Evolutionary conservation across 1,140 invertebrate species (phyloP).

Genomic region (Mamestra configurata): DNA sequence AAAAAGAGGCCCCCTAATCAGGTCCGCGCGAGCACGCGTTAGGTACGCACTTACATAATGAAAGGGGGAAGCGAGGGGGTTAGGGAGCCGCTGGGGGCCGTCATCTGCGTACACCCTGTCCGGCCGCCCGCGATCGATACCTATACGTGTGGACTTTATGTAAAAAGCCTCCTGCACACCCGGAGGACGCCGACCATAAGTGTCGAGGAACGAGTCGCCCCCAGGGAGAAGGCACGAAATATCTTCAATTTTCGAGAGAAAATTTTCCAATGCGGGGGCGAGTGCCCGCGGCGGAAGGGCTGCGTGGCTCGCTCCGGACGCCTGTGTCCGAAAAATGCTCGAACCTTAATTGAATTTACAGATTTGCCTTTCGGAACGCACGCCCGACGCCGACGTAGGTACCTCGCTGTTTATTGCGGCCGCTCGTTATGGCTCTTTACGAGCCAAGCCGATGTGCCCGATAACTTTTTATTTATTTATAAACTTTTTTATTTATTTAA

Average conservation of each 20-base stretch:
- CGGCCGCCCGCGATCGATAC: constrained; percentile 86
- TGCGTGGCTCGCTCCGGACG: constrained; percentile 74
- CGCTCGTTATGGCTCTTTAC: constrained; percentile 73
- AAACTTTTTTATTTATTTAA: constrained; percentile 51
- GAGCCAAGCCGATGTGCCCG: constrained; percentile 51
- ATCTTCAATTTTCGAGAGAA: constrained; percentile 88
- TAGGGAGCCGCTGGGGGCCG: constrained; percentile 69
- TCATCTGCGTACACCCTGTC: constrained; percentile 86
- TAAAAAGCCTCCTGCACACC: constrained; percentile 86
- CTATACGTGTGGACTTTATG: constrained; percentile 87
- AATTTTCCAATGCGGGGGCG: constrained; percentile 86
- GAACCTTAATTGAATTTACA: constrained; percentile 85
- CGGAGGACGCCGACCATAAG: constrained; percentile 85
- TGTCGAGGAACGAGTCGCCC: constrained; percentile 86
- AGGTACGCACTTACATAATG: constrained; percentile 86
- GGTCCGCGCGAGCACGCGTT: constrained; percentile 85
- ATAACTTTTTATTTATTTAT: constrained; percentile 59
- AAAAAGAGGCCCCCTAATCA: constrained; percentile 86
- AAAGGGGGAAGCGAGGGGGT: constrained; percentile 81
- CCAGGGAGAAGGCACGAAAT: constrained; percentile 83
- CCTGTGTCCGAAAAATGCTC: constrained; percentile 84
- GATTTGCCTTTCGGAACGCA: constrained; percentile 84
- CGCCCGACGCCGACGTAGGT: constrained; percentile 46
- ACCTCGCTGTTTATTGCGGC: constrained; percentile 71
- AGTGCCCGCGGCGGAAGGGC: constrained; percentile 80